Base-by-base conservation (phyloP, 1,140 invertebrate species). In the Charaxes varanes region DNA sequence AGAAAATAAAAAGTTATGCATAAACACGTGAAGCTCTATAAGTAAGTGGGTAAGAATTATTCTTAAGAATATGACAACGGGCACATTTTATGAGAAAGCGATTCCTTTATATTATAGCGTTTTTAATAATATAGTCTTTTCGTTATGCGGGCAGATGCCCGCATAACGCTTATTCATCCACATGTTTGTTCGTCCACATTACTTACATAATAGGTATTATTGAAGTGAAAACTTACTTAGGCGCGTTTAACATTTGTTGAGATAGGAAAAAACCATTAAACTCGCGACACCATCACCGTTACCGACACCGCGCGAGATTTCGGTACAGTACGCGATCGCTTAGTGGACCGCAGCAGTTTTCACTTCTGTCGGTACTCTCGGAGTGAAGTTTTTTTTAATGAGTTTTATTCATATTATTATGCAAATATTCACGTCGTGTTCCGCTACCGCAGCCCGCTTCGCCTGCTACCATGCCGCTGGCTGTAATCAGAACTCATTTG, bases 401-500 rank as follows among this genome's bases (percentile, higher is more conserved):
- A n/a, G n/a, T n/a, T n/a, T n/a, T n/a, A n/a, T n/a, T n/a, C n/a
- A n/a, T n/a, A n/a, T n/a, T n/a, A n/a, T n/a, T n/a, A n/a, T n/a
- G n/a, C n/a, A n/a, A n/a, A 8, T 32, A 17, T 24, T 28, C 16
- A 28, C 11, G 8, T 36, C 6, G 17, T 23, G 18, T 23, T 36
- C 43, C 48, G 48, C 52, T 42, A 33, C 37, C 42, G 42, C 46
- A 41, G 34, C 17, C 45, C 71, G 74, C 71, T 66, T 34, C 52
- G 57, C 57, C 52, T 41, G 30, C 54, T 41, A 62, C 53, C 13
- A 40, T 46, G 15, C n/a, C 8, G 18, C 23, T 10, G 27, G 36
- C 33, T 26, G 31, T 54, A 59, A 57, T 49, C 35, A 50, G 32
- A 50, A 44, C 51, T 49, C 49, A 48, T 41, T 49, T 53, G 35